Conservation (phyloP, 2,113 vertebrate species). For the Empidonax traillii region DNA sequence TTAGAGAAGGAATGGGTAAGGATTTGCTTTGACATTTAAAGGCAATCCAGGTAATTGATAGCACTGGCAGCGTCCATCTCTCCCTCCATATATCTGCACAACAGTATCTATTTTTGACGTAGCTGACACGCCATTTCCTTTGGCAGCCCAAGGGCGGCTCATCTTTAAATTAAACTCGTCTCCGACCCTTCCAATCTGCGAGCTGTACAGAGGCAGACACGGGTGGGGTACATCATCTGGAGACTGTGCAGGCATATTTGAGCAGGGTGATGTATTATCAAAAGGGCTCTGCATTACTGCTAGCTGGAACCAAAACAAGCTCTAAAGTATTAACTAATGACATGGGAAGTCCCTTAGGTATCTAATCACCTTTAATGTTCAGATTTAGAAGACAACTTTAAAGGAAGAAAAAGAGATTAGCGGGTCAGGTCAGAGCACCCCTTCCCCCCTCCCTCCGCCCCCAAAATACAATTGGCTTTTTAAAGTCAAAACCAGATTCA, state of each 20-base stretch:
- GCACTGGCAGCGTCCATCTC: constrained; percentile 74
- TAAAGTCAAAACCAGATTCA: constrained; percentile 64
- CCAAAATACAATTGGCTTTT: constrained; percentile 66
- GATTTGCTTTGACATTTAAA: constrained; percentile 86
- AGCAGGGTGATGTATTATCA: constrained; percentile 70
- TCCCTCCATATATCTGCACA: constrained; percentile 80
- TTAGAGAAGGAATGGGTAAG: constrained; percentile 77
- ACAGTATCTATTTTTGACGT: constrained; percentile 82
- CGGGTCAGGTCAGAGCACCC: constrained; percentile 65
- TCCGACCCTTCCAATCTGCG: constrained; percentile 63
- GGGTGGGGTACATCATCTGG: constrained; percentile 69
- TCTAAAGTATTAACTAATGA: constrained; percentile 74
- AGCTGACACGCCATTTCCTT: constrained; percentile 82
- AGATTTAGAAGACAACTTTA: constrained; percentile 72
- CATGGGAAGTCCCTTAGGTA: constrained; percentile 73
- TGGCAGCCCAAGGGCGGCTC: constrained; percentile 73
- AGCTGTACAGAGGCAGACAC: constrained; percentile 65
- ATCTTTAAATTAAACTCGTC: constrained; percentile 81
- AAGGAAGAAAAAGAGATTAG: constrained; percentile 75
- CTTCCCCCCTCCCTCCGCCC: constrained; percentile 42
- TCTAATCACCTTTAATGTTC: constrained; percentile 76
- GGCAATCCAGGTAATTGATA: constrained; percentile 84
- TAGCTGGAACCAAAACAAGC: constrained; percentile 61
- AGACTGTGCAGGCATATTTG: constrained; percentile 66
- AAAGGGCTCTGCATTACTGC: constrained; percentile 28